Evolutionary conservation across 2,888 invertebrate genomes (phyloP).

Genomic region (Metallyticus violacea): DNA sequence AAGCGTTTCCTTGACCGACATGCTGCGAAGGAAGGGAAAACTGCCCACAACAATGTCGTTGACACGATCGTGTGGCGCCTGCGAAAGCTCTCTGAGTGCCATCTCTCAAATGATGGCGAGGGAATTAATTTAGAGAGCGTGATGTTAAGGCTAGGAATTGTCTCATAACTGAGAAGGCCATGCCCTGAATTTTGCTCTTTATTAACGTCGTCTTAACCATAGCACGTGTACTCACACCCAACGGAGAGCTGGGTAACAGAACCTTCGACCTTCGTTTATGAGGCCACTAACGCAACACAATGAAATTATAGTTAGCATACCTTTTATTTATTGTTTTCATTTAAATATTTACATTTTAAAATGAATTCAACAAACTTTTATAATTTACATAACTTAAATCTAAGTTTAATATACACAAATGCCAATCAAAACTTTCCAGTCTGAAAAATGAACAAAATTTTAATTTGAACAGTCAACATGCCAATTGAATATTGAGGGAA

Average conservation of each 20-base stretch:
- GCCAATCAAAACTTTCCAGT: too few relatives aligned
- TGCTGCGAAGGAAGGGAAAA: background rate
- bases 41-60: background rate
- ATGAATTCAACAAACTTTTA: too few relatives aligned
- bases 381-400: too few relatives aligned
- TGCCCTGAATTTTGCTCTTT: background rate
- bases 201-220: background rate
- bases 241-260: background rate
- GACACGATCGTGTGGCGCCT: background rate
- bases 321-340: too few relatives aligned
- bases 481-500: too few relatives aligned
- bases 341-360: too few relatives aligned
- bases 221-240: background rate
- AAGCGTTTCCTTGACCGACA: background rate
- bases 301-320: background rate
- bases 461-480: too few relatives aligned
- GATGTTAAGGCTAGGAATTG: background rate
- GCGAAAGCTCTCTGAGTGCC: too few relatives aligned
- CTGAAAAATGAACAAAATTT: too few relatives aligned
- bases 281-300: background rate
- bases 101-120: background rate
- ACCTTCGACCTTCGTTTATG: background rate
- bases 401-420: too few relatives aligned
- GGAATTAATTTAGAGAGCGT: background rate
- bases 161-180: background rate